phyloP scores from a whole-genome alignment of 2,113 vertebrate species.

The Murina feae region DNA sequence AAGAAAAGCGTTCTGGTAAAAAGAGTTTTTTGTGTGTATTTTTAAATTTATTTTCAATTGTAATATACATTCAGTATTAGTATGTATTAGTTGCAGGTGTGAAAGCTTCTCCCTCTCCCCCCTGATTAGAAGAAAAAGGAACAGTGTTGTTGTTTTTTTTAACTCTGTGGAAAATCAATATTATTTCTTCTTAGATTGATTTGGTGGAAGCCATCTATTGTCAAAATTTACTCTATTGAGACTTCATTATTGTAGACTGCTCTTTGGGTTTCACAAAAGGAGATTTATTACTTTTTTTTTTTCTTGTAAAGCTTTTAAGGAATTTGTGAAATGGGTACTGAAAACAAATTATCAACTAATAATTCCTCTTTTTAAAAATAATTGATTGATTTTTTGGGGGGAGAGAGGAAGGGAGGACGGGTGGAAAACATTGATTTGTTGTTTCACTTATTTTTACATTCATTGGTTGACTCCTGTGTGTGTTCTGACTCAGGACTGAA shows the following conservation, averaged over 20 bases:
- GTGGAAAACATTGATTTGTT: not conserved
- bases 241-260: not conserved
- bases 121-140: not conserved
- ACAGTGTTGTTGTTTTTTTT: not conserved
- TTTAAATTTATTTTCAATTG: not conserved
- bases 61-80: not conserved
- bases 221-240: not conserved
- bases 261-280: not conserved
- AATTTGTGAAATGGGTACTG: not conserved
- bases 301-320: not conserved
- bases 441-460: not conserved
- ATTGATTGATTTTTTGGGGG: no score
- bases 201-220: not conserved
- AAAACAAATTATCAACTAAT: not conserved
- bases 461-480: not conserved
- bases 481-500: not conserved
- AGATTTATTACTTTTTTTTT: not conserved
- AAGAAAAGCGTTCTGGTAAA: not conserved
- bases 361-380: not conserved
- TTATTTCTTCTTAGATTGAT: not conserved
- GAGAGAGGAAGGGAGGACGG: no score
- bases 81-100: not conserved
- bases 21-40: not conserved
- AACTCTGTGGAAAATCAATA: not conserved
- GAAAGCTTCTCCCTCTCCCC: not conserved